Evolutionary conservation across 1,140 invertebrate species (phyloP), one percentile per base, ranked within the genome.

Genomic region (Drosophila persimilis): DNA sequence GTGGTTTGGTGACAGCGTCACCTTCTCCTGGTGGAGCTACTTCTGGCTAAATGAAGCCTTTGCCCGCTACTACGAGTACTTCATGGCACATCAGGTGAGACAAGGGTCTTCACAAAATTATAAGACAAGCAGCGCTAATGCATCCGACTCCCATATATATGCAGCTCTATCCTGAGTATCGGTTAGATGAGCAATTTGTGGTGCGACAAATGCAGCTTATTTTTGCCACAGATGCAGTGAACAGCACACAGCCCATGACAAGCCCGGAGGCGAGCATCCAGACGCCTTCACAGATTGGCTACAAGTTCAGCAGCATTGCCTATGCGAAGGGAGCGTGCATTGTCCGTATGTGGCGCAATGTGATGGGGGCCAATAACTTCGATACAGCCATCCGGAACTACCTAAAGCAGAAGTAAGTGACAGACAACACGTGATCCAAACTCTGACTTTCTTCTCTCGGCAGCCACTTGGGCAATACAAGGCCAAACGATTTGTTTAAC

Each of bases 1-100:
- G 91, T 95, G 94, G 94, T 95, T 94, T 62, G 95, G 95, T 7
- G 93, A 95, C 90, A 92, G 94, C 8, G 94, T 95, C 0, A 95
- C 94, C 11, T 93, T 93, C 48, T 90, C 93, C 9, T 95, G 94
- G 94, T 95, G 95, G 95, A 93, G 93, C 26, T 92, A 93, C 39
- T 91, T 93, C 1, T 95, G 95, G 95, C 89, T 96, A 0, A 95
- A 95, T 72, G 95, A 95, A 90, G 94, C 93, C 0, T 95, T 95
- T 81, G 95, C 95, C 1, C 92, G 93, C 77, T 95, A 94, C 61
- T 94, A 94, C 62, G 92, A 95, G 93, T 96, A 95, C 86, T 96
- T 74, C 20, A 77, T 90, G 74, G 65, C 89, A 4, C 59, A 89
- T n/a, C 50, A 77, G 92, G 94, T 93, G 84, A 94, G 92, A 7